Evolutionary conservation across 64 coral and sea anemone species (phyloP), one percentile per base, ranked within the genome.

Genomic region (Anthopleura sola): DNA sequence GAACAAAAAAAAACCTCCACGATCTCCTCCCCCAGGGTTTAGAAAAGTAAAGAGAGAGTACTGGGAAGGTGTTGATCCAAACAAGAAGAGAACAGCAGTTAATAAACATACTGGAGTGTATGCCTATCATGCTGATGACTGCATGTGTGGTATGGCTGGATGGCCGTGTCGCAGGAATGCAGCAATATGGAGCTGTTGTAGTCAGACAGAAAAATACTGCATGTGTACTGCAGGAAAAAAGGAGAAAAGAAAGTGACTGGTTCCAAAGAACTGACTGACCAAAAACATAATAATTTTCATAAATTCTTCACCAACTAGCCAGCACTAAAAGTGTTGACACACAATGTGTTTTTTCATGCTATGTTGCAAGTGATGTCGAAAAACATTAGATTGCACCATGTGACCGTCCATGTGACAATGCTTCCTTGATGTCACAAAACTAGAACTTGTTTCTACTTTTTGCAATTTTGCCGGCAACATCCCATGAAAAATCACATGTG

Each of bases 111-210:
- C 90, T 16, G 97, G 97, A 19, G 87, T 99, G 36, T 95, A 76
- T 92, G 97, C 97, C 2, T 99, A 99, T 79, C 97, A 99, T 36
- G 51, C 39, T 50, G 93, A 99, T 88, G 97, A 99, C 75, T 99
- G 97, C 16, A 54, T 86, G 87, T 99, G 97, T 82, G 56, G 39
- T 1, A 94, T 94, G 87, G 97, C 34, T 21, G 97, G 90, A 3
- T 99, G 93, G 93, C 90, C 87, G 34, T 99, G 97, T 75, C 77
- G 23, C 55, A 69, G 90, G 75, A 90, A 95, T 85, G 97, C 93
- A 14, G 38, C 8, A 21, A 88, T 99, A 84, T 99, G 96, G 96
- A 99, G 96, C 38, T 99, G 96, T 62, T 99, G 92, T 94, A 92
- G 92, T 7, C 44, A 85, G 46, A 82, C 58, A 21, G 87, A 90